Percentiles rank a stretch among this genome's conserved stretches.
Evolutionary conservation across 2,113 vertebrate species (phyloP).

Genomic region (Lucifuga dentata): DNA sequence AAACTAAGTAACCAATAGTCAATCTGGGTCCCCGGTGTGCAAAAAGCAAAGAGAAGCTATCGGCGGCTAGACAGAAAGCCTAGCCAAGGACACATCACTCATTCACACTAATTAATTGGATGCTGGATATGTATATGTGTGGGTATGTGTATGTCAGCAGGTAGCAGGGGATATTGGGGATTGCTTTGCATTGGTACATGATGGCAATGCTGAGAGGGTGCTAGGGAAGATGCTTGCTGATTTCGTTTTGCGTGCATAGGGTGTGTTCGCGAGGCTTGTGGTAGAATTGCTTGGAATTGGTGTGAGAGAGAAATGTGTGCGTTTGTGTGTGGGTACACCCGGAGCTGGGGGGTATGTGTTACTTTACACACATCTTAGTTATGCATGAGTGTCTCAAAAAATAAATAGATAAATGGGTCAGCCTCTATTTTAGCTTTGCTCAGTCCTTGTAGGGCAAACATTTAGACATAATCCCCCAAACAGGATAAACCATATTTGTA

Average conservation of each 20-base stretch:
- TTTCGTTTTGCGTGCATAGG: not conserved
- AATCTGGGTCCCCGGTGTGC: conserved; percentile 25
- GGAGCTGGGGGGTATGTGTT: not conserved
- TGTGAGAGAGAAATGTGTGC: too few species aligned
- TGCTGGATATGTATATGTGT: conserved; percentile 5
- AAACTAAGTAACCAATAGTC: conserved; percentile 49
- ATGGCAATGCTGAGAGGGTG: too few species aligned
- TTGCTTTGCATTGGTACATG: not conserved
- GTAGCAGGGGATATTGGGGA: conserved; percentile 14
- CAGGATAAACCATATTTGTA: conserved; percentile 66
- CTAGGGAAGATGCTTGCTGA: conserved; percentile 19
- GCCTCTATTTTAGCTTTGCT: conserved; percentile 22
- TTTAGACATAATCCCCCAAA: conserved; percentile 63
- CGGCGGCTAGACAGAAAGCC: conserved; percentile 21
- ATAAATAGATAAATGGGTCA: conserved; percentile 36
- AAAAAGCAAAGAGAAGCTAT: conserved; percentile 45
- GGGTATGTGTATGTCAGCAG: not conserved
- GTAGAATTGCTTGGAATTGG: too few species aligned
- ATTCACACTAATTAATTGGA: conserved; percentile 53
- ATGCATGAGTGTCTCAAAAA: conserved; percentile 55
- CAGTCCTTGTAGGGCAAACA: conserved; percentile 34
- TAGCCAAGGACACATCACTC: conserved; percentile 60
- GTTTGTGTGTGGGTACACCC: conserved; percentile 17
- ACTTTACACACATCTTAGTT: conserved; percentile 44
- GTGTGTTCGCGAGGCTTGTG: conserved; percentile 3